Percentiles rank a stretch among this genome's conserved stretches.
phyloP scores from a whole-genome alignment of 2,113 vertebrate genomes.

The Puffinus mauretanicus region DNA sequence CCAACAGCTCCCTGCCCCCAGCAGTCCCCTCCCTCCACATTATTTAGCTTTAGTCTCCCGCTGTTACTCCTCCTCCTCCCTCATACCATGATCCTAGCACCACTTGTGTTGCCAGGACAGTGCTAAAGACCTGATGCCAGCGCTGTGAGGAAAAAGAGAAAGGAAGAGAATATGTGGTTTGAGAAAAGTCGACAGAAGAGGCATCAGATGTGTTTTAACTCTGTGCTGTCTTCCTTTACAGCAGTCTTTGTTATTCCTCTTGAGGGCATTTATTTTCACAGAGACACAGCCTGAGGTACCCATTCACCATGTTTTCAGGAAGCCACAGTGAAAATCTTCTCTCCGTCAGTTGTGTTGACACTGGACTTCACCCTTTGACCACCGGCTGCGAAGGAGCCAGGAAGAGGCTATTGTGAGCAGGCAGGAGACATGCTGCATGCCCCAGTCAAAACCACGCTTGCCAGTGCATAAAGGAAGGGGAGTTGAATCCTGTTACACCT shows the following conservation, averaged over 20 bases:
- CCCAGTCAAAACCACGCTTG: fast-evolving
- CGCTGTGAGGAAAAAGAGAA: neutral
- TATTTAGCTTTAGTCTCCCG: constrained; percentile 5
- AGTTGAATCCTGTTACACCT: neutral
- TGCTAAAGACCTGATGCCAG: neutral
- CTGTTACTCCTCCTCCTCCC: neutral
- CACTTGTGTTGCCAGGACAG: constrained; percentile 2
- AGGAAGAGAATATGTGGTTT: neutral
- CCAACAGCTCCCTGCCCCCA: neutral
- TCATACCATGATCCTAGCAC: constrained; percentile 16
- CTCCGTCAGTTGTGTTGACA: neutral
- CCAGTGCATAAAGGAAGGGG: neutral
- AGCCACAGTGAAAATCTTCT: neutral
- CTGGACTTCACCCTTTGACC: neutral
- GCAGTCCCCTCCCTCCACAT: neutral
- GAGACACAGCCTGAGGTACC: neutral
- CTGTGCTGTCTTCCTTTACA: neutral
- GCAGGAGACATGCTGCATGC: neutral
- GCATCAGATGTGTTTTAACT: neutral
- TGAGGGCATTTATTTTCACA: neutral
- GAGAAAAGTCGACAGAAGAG: neutral
- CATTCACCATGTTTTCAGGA: neutral
- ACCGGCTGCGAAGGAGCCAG: neutral
- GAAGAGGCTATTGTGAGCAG: neutral
- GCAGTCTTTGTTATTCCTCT: neutral